A percentile compares a stretch with the other conserved stretches of the same genome.
Evolutionary conservation across 2,888 invertebrate species (phyloP).

Genomic region (Drosophila ezoana): DNA sequence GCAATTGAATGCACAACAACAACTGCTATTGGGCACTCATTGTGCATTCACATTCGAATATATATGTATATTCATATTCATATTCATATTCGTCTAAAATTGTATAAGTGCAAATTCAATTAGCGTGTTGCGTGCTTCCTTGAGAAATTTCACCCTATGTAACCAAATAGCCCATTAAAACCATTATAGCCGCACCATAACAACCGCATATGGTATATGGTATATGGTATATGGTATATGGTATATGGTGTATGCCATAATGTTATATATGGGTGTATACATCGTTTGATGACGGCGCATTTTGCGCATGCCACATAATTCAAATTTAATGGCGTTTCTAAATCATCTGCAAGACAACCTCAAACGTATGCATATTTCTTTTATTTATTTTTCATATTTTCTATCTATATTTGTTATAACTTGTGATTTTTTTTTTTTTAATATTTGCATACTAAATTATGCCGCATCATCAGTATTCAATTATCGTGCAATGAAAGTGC

Average conservation of each 20-base stretch:
- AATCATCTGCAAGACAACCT: conserved; percentile 13
- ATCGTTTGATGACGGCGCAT: conserved; percentile 40
- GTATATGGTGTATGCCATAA: conserved; percentile 20
- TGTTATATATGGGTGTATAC: conserved; percentile 1
- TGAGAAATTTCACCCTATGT: conserved; percentile 72
- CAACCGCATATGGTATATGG: conserved; percentile 18
- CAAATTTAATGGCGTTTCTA: conserved; percentile 58
- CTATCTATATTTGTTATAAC: conserved; percentile 5
- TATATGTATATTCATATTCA: conserved; percentile 30
- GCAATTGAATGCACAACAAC: conserved; percentile 51
- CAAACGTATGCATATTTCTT: conserved; percentile 2
- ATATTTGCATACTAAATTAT: conserved; percentile 52
- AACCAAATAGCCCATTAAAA: conserved; percentile 57
- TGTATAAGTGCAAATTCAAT: conserved; percentile 56
- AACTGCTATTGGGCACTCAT: conserved; percentile 15
- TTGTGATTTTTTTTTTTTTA: conserved; percentile 5
- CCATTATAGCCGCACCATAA: conserved; percentile 37
- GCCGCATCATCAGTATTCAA: conserved; percentile 73
- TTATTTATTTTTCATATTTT: background rate
- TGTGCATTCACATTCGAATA: conserved; percentile 26
- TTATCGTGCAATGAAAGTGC: conserved; percentile 63
- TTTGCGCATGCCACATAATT: conserved; percentile 50
- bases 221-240: conserved; percentile 25
- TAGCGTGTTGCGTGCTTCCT: conserved; percentile 68
- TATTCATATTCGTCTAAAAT: conserved; percentile 36